Evolutionary conservation across 2,113 vertebrate species (phyloP).

Genomic region (Leucopternis melanops): DNA sequence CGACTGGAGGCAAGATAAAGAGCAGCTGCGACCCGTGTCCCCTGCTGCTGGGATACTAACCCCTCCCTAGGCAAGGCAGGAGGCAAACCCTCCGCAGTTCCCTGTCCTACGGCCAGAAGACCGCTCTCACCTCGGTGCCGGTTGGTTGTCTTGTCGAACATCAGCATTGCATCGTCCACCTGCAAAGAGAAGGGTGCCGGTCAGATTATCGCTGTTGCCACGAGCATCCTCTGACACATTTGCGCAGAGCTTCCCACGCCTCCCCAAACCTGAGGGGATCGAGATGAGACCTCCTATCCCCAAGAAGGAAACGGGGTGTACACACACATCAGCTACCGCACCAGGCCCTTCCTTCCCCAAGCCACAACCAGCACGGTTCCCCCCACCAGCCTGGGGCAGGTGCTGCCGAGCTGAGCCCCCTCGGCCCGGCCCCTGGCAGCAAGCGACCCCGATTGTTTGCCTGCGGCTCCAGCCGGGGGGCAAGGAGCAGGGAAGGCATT

Average conservation of each 20-base stretch:
- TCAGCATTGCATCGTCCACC: conserved; percentile 99
- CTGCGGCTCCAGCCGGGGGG: background rate
- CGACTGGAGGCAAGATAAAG: conserved; percentile 69
- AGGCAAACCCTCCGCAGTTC: background rate
- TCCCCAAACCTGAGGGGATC: background rate
- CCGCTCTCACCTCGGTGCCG: conserved; percentile 89
- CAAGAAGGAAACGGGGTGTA: background rate
- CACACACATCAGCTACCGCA: background rate
- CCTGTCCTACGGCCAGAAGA: background rate
- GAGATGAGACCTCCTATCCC: background rate
- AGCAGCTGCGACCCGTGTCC: conserved; percentile 60
- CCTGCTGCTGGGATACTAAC: background rate
- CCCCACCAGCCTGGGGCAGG: background rate
- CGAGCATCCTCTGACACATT: background rate
- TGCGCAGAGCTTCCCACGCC: background rate
- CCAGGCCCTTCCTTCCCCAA: background rate
- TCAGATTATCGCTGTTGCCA: background rate
- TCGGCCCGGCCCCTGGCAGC: background rate
- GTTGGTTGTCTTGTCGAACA: conserved; percentile 99
- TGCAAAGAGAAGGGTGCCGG: conserved; percentile 64
- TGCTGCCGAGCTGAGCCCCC: background rate
- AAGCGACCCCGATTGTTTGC: conserved; percentile 15
- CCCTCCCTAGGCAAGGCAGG: background rate
- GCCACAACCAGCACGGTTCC: background rate
- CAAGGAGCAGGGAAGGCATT: conserved; percentile 45